Conservation (phyloP, 2,113 vertebrate species). For the Neolamprologus falcicula region DNA sequence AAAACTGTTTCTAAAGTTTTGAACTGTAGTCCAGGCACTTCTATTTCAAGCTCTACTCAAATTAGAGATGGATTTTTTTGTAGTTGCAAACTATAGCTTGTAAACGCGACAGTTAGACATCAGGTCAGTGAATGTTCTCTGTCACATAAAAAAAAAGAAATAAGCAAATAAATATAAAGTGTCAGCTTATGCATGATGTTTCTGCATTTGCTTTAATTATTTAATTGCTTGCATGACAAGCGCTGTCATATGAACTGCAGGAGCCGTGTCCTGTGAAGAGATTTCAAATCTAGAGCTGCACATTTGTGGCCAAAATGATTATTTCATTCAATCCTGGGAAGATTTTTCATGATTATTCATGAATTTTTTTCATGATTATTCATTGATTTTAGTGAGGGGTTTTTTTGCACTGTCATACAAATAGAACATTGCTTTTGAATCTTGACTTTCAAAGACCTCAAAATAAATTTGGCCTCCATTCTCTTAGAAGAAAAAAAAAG, state of each 20-base stretch:
- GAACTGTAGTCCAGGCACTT: not conserved
- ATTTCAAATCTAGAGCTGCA: not conserved
- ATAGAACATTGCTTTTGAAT: not conserved
- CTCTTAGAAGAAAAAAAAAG: not conserved
- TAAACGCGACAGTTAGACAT: not conserved
- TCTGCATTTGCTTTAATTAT: constrained; percentile 7
- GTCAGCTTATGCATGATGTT: constrained; percentile 1
- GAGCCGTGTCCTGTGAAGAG: not conserved
- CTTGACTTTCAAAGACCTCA: not conserved
- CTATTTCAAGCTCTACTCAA: not conserved
- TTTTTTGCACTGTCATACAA: not conserved
- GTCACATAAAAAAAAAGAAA: not conserved
- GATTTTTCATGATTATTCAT: not conserved
- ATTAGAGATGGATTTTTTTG: not conserved
- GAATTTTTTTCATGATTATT: not conserved
- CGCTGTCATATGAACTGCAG: not conserved
- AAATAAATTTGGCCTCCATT: not conserved
- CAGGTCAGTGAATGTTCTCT: not conserved
- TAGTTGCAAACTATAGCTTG: not conserved
- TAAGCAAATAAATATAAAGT: constrained; percentile 17
- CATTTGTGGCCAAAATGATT: not conserved
- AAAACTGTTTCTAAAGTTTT: not conserved
- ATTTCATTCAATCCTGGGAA: not conserved
- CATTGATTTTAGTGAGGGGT: not conserved
- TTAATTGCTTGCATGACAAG: constrained; percentile 5